Evolutionary conservation across 2,888 invertebrate genomes (phyloP).

Genomic region (Conchocele bisecta): DNA sequence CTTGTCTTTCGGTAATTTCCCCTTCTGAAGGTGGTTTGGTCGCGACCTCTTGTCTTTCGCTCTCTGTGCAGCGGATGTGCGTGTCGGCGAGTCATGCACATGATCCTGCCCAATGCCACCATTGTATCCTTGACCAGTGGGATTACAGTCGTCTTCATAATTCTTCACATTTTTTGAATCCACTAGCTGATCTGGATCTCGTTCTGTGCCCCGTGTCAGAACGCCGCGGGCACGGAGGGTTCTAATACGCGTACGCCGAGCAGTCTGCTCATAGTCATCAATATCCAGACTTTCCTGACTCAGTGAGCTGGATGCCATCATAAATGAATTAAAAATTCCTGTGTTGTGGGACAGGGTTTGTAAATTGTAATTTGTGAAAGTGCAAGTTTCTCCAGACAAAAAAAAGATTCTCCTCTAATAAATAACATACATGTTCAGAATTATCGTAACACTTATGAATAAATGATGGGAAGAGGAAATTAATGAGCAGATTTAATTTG

Average conservation of each 20-base stretch:
- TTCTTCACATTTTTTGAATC: slow-evolving; percentile 50
- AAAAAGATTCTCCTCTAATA: no score
- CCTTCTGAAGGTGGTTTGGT: no score
- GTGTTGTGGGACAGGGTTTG: no score
- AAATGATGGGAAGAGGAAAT: no score
- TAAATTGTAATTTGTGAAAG: no score
- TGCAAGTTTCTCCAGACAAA: no score
- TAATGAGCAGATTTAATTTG: no score
- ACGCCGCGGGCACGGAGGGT: slow-evolving; percentile 84
- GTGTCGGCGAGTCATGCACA: slow-evolving; percentile 82
- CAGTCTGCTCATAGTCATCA: slow-evolving; percentile 85
- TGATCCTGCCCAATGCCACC: slow-evolving; percentile 39
- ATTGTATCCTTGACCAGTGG: no score
- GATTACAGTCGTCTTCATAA: slow-evolving; percentile 26
- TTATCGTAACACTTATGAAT: no score
- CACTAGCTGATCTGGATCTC: slow-evolving; percentile 53
- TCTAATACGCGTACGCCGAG: slow-evolving; percentile 84
- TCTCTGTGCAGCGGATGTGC: slow-evolving; percentile 70
- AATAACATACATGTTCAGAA: no score
- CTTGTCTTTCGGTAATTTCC: slow-evolving; percentile 85
- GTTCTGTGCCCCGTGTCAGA: slow-evolving; percentile 52
- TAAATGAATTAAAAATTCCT: no score
- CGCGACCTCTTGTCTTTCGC: slow-evolving; percentile 83
- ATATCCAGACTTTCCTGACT: slow-evolving; percentile 86
- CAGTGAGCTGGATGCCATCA: slow-evolving; percentile 86